These are phyloP conservation scores for Spizaetus ornatus DNA, from an alignment of 2,113 vertebrate genomes.

Conservation along the genomic window DNA sequence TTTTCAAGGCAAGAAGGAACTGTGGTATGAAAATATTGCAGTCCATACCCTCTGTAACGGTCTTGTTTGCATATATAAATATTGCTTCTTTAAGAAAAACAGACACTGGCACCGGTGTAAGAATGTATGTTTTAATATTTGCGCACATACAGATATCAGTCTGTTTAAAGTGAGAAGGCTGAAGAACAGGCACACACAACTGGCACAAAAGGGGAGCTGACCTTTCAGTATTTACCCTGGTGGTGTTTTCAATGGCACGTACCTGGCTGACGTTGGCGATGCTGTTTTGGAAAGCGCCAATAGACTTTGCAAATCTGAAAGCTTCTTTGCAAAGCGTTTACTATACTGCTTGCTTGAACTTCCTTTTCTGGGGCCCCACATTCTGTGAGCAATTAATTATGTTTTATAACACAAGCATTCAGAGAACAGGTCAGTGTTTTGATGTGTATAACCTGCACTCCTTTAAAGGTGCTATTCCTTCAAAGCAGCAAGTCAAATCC, in stretches of 20 bases:
- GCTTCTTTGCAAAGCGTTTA: slow-evolving; percentile 32
- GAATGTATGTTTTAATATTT: slow-evolving; percentile 36
- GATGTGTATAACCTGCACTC: background rate
- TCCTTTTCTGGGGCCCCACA: slow-evolving; percentile 20
- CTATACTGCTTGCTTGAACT: background rate
- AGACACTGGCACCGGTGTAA: slow-evolving; percentile 21
- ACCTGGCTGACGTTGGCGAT: slow-evolving; percentile 42
- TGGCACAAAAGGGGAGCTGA: slow-evolving; percentile 59
- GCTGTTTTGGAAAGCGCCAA: background rate
- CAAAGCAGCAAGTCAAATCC: background rate
- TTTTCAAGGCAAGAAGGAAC: background rate
- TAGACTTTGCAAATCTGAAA: slow-evolving; percentile 31
- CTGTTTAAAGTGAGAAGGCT: slow-evolving; percentile 10
- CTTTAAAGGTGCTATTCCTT: background rate
- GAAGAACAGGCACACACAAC: slow-evolving; percentile 9
- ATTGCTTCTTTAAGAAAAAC: slow-evolving; percentile 29
- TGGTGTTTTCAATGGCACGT: slow-evolving; percentile 57
- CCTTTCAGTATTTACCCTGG: slow-evolving; percentile 50
- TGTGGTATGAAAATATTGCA: background rate
- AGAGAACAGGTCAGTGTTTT: slow-evolving; percentile 1
- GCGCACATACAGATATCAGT: slow-evolving; percentile 28
- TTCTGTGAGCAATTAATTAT: slow-evolving; percentile 43
- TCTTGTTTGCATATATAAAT: slow-evolving; percentile 48
- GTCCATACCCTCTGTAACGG: background rate
- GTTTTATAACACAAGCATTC: slow-evolving; percentile 1